Evolutionary conservation across 2,888 invertebrate species (phyloP).

Genomic region (Petrophora chlorosata): DNA sequence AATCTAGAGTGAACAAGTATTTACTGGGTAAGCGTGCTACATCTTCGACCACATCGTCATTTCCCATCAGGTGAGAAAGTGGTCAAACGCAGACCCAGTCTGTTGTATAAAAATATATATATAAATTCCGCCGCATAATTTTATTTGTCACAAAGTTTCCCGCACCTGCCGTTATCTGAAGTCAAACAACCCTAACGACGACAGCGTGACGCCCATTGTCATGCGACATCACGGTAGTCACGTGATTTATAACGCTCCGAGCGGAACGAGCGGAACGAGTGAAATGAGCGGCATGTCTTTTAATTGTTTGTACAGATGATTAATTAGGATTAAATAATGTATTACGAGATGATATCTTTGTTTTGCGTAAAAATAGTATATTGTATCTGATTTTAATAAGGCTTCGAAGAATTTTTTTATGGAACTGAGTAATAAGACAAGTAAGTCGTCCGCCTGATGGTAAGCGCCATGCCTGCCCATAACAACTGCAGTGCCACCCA

Average conservation of each 20-base stretch:
- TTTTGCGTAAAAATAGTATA: too few relatives aligned
- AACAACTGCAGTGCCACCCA: too few relatives aligned
- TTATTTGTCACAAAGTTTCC: conserved; percentile 13
- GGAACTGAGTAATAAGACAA: too few relatives aligned
- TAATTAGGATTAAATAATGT: conserved; percentile 10
- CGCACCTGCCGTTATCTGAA: conserved; percentile 16
- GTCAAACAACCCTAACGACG: conserved; percentile 17
- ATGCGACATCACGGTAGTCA: conserved; percentile 6
- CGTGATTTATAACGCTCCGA: conserved; percentile 12
- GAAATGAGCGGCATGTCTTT: not conserved
- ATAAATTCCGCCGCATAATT: not conserved
- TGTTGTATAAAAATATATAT: not conserved
- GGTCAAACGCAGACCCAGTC: not conserved
- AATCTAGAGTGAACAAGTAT: too few relatives aligned
- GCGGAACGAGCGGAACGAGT: not conserved
- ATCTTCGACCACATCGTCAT: too few relatives aligned
- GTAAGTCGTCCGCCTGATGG: too few relatives aligned
- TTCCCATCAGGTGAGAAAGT: too few relatives aligned
- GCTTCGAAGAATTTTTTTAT: too few relatives aligned
- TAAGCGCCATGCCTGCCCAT: too few relatives aligned
- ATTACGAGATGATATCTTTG: not conserved
- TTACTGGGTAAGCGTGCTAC: too few relatives aligned
- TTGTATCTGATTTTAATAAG: too few relatives aligned
- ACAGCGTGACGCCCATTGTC: conserved; percentile 10
- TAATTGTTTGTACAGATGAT: conserved; percentile 14